These are phyloP conservation scores for Manacus vitellinus DNA, from an alignment of 2,113 vertebrate genomes.

Conservation along the genomic window DNA sequence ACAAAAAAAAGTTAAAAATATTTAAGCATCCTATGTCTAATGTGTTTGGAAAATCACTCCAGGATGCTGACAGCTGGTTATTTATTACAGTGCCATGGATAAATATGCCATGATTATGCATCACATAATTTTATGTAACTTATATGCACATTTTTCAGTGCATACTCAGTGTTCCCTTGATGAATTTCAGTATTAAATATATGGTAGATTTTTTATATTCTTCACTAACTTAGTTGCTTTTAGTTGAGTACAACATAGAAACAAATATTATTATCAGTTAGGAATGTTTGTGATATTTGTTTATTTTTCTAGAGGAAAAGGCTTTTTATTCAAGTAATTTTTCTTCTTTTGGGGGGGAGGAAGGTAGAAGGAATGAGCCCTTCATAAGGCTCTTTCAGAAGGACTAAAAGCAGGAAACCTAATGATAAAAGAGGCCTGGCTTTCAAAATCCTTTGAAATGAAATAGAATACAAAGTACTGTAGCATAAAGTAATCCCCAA, in stretches of 20 bases:
- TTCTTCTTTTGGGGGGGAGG: background rate
- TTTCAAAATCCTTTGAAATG: background rate
- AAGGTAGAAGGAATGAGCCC: background rate
- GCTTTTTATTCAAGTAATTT: background rate
- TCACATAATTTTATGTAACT: background rate
- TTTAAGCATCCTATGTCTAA: background rate
- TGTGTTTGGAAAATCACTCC: background rate
- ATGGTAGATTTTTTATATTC: background rate
- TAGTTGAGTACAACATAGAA: background rate
- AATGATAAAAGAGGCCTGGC: background rate
- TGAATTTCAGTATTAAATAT: background rate
- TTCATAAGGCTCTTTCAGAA: background rate
- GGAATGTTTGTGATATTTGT: background rate
- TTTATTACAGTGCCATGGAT: background rate
- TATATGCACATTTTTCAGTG: background rate
- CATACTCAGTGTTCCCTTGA: background rate
- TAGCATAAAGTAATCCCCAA: background rate
- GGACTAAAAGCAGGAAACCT: background rate
- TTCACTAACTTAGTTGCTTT: background rate
- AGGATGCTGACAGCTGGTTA: background rate
- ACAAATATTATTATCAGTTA: background rate
- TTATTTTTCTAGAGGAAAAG: background rate
- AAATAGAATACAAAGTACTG: background rate
- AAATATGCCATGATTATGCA: background rate
- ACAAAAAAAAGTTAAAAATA: constrained; percentile 1